Base-by-base conservation (phyloP, 2,113 vertebrate species). In the Charadrius vociferus region DNA sequence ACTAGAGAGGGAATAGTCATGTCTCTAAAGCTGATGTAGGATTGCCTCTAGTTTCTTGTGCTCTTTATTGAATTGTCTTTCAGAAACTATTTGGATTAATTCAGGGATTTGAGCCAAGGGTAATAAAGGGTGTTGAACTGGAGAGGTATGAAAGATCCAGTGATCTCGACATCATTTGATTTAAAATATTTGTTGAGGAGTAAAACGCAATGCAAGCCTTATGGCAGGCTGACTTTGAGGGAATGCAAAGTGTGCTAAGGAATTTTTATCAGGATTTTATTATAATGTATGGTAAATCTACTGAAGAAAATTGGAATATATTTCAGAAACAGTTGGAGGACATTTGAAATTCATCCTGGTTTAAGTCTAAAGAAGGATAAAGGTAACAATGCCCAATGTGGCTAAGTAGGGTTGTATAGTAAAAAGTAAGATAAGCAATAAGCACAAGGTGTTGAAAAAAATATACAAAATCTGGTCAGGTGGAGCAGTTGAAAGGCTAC, bases 281-380 rank as follows among this genome's bases (percentile, higher is more conserved):
- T 97, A 83, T 92, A 97, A 94, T 81, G 61, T 77, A 94, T 94
- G 93, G 94, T 96, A 73, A 94, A 96, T 96, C 97, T 96, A 61
- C 96, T 95, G 66, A 81, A 97, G 95, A 97, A 95, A 96, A 97
- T 95, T 94, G 84, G 88, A 97, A 97, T 96, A 87, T 68, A 96
- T 97, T 97, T 97, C 93, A 87, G 96, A 97, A 98, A 96, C 93
- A 92, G 90, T 97, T 95, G 47, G 96, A 86, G 90, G 96, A 79
- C 74, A 97, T 97, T 97, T 97, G 95, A 94, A 95, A 97, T 95
- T 93, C 83, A 97, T 96, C 81, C 95, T 95, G 82, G 95, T 93
- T 97, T 97, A 97, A 96, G 95, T 96, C 90, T 95, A 95, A 96
- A 97, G 94, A 93, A 81, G 95, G 93, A 95, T 97, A 95, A 97